These are phyloP conservation scores for Mormyrus iriodes DNA, from an alignment of 2,113 vertebrate genomes.

Conservation along the genomic window DNA sequence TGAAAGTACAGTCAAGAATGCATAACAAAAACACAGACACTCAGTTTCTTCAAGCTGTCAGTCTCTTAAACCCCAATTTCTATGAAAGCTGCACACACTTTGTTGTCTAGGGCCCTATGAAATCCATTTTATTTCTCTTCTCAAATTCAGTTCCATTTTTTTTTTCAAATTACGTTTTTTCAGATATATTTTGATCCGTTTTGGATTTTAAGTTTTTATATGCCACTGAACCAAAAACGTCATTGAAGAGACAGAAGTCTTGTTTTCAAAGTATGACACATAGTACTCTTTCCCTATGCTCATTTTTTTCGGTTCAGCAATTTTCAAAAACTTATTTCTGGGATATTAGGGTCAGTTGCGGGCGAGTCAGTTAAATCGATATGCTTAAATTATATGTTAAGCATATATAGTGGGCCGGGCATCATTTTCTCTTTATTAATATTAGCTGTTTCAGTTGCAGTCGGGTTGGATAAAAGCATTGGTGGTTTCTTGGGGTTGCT, in stretches of 20 bases:
- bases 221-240: background rate
- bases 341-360: background rate
- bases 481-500: background rate
- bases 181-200: background rate
- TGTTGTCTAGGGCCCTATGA: background rate
- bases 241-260: background rate
- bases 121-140: background rate
- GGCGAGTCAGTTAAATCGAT: no score
- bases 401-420: background rate
- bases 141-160: background rate
- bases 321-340: background rate
- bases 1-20: background rate
- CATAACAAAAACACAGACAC: background rate
- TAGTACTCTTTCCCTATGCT: background rate
- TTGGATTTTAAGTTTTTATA: background rate
- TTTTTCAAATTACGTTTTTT: background rate
- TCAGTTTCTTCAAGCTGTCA: background rate
- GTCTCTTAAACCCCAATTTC: background rate
- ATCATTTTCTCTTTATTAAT: background rate
- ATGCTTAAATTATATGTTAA: no score
- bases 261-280: background rate
- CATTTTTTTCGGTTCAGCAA: background rate
- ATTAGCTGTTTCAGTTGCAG: background rate
- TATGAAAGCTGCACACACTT: background rate
- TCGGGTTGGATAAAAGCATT: background rate